Evolutionary conservation across 2,888 invertebrate species (phyloP).

Genomic region (Psylliodes chrysocephalus): DNA sequence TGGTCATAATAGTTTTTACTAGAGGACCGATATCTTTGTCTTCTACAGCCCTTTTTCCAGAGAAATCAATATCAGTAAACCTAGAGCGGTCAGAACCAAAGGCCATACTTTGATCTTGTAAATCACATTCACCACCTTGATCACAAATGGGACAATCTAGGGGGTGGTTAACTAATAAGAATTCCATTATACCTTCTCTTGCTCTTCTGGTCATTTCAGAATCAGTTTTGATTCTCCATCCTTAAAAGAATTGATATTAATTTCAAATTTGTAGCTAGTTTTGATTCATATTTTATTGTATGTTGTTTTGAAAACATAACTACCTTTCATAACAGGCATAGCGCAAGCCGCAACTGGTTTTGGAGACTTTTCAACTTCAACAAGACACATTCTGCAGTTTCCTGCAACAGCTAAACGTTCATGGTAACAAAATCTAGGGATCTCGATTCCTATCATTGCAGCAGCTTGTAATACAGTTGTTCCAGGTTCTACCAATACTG

Average conservation of each 20-base stretch:
- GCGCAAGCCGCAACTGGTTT: constrained; percentile 99
- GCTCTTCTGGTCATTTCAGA: constrained; percentile 84
- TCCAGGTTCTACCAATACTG: constrained; percentile 93
- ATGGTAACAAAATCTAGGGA: constrained; percentile 99
- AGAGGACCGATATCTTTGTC: constrained; percentile 99
- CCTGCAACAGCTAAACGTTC: constrained; percentile 98
- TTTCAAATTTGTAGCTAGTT: not conserved
- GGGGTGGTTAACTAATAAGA: constrained; percentile 97
- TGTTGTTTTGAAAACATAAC: not conserved
- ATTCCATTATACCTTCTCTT: constrained; percentile 96
- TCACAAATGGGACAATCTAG: constrained; percentile 99
- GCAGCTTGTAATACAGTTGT: constrained; percentile 98
- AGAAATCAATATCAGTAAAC: constrained; percentile 90
- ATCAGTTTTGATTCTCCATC: constrained; percentile 98
- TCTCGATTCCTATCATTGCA: constrained; percentile 94
- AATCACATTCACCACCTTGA: constrained; percentile 93
- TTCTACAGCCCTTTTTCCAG: constrained; percentile 96
- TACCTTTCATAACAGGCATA: constrained; percentile 99
- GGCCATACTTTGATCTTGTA: constrained; percentile 99
- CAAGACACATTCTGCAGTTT: constrained; percentile 99
- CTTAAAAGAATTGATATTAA: constrained; percentile 43
- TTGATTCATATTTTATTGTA: too few relatives aligned
- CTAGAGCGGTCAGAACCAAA: constrained; percentile 95
- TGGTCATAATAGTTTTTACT: constrained; percentile 98
- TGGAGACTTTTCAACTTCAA: constrained; percentile 98